Conservation (phyloP, 2,888 invertebrate species). For the Clunio marinus region DNA sequence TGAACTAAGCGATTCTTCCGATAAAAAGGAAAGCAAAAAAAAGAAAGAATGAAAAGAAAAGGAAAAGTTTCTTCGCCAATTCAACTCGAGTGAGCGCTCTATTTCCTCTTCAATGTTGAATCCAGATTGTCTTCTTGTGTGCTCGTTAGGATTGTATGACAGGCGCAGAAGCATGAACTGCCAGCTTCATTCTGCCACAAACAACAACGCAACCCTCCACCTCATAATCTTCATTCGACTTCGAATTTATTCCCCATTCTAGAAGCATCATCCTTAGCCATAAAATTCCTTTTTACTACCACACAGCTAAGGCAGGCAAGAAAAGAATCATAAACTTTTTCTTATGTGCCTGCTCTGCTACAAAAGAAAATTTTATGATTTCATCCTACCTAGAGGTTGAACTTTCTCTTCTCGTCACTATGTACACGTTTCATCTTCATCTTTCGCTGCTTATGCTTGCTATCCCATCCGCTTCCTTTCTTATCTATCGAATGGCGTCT, state of each 20-base stretch:
- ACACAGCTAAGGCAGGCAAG: conserved; percentile 33
- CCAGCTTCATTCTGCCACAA: neutral
- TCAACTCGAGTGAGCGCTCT: no score
- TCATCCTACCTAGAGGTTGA: conserved; percentile 16
- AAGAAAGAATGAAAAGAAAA: no score
- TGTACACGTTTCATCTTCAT: conserved; percentile 22
- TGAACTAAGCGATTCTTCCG: neutral
- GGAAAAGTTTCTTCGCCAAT: neutral
- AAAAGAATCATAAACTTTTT: conserved; percentile 37
- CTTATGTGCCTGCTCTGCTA: conserved; percentile 13
- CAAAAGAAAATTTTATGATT: conserved; percentile 25
- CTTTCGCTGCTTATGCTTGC: neutral
- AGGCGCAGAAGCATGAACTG: conserved; percentile 35
- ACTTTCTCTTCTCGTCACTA: conserved; percentile 20
- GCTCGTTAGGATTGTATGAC: neutral
- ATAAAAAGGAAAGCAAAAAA: no score
- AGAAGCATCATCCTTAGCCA: conserved; percentile 37
- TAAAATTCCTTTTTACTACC: conserved; percentile 36
- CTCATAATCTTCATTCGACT: conserved; percentile 19
- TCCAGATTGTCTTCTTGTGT: conserved; percentile 31
- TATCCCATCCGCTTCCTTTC: conserved; percentile 23
- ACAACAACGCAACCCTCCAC: neutral
- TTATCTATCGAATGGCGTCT: neutral
- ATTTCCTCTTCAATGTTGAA: neutral
- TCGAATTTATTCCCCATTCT: conserved; percentile 32